Conservation (phyloP, 2,888 invertebrate genomes). For the Pomacea canaliculata region DNA sequence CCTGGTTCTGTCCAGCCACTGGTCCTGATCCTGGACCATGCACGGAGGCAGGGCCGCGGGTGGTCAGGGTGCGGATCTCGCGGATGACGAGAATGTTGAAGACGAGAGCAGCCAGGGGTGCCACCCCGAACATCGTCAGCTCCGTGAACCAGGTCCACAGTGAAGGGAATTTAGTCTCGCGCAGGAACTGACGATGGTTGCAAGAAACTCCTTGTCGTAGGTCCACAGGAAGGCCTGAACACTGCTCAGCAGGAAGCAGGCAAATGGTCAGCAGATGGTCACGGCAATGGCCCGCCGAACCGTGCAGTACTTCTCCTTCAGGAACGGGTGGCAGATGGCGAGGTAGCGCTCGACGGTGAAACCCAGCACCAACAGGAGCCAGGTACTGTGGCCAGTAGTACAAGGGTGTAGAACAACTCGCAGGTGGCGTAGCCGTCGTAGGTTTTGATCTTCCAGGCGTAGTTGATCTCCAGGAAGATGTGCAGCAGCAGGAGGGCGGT, state of each 20-base stretch:
- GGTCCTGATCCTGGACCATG: constrained; percentile 18
- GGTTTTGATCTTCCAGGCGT: constrained; percentile 63
- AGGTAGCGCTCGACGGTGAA: constrained; percentile 69
- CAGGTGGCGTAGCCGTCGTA: constrained; percentile 55
- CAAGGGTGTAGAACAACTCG: constrained; percentile 61
- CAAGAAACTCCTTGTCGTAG: constrained; percentile 52
- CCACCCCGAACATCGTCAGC: constrained; percentile 59
- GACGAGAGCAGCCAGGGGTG: constrained; percentile 62
- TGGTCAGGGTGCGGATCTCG: constrained; percentile 62
- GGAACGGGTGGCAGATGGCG: constrained; percentile 64
- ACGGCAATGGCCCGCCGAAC: constrained; percentile 58
- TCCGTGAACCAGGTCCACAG: constrained; percentile 66
- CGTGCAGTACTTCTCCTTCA: constrained; percentile 63
- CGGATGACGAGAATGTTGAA: constrained; percentile 67
- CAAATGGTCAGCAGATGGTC: constrained; percentile 45
- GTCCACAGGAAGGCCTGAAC: constrained; percentile 66
- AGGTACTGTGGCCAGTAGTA: constrained; percentile 63
- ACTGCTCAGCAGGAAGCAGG: constrained; percentile 51
- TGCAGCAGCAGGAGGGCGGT: constrained; percentile 62
- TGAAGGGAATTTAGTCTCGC: constrained; percentile 43
- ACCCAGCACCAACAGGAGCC: constrained; percentile 67
- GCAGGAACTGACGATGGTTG: constrained; percentile 38
- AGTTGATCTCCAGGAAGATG: constrained; percentile 61
- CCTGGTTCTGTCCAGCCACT: constrained; percentile 46
- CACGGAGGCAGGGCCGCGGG: constrained; percentile 47